Evolutionary conservation across 2,888 invertebrate genomes (phyloP).

Genomic region (Philereme transversata): DNA sequence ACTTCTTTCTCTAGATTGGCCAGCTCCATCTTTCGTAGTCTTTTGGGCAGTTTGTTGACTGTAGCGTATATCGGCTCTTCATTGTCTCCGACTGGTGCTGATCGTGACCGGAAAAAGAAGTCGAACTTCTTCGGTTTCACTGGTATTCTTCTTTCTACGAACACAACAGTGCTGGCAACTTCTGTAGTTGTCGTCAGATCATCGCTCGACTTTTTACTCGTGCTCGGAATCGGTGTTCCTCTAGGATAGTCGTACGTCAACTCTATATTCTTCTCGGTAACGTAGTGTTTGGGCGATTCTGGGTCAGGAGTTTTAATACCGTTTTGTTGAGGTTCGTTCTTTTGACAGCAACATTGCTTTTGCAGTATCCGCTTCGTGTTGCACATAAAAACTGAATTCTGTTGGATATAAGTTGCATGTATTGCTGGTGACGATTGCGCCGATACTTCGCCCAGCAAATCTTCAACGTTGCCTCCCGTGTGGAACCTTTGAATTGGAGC

Average conservation of each 20-base stretch:
- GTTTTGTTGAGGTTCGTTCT: constrained; percentile 49
- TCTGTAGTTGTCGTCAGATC: constrained; percentile 77
- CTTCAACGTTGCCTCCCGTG: constrained; percentile 87
- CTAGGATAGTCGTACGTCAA: constrained; percentile 79
- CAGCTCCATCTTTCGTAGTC: constrained; percentile 74
- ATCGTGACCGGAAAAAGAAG: constrained; percentile 77
- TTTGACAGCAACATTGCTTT: constrained; percentile 73
- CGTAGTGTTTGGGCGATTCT: constrained; percentile 67
- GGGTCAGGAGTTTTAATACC: constrained; percentile 41
- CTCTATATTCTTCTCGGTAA: constrained; percentile 81
- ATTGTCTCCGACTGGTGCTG: constrained; percentile 78
- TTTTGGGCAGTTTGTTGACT: constrained; percentile 79
- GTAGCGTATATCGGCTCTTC: constrained; percentile 81
- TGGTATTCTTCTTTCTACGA: constrained; percentile 77
- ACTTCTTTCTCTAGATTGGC: constrained; percentile 79
- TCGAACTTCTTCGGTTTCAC: constrained; percentile 76
- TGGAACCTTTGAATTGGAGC: constrained; percentile 74
- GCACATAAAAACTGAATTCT: constrained; percentile 80
- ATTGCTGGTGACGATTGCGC: constrained; percentile 75
- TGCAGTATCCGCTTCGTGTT: constrained; percentile 74
- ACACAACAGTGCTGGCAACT: constrained; percentile 80
- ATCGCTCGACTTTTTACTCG: constrained; percentile 65
- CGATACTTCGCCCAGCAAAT: constrained; percentile 86
- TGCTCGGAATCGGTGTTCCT: constrained; percentile 66
- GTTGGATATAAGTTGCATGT: constrained; percentile 76